A percentile compares a stretch with the other conserved stretches of the same genome.
Evolutionary conservation across 2,888 invertebrate genomes (phyloP).

Genomic region (Noctua janthina): DNA sequence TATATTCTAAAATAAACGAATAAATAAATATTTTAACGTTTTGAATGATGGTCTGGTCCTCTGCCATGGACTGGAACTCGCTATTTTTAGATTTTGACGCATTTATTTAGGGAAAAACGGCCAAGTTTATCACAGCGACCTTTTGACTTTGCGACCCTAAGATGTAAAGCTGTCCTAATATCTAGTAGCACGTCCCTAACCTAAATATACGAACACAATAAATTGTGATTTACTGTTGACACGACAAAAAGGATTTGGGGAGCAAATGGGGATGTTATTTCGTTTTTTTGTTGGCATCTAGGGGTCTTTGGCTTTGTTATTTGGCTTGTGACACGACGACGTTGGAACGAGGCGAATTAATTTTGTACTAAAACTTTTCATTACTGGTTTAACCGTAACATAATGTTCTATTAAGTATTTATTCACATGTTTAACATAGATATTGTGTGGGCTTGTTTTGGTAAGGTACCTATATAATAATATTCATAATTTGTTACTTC

Average conservation of each 20-base stretch:
- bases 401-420: neutral
- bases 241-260: conserved; percentile 48
- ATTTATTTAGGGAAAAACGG: neutral
- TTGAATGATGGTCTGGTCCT: conserved; percentile 19
- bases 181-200: conserved; percentile 33
- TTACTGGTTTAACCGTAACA: neutral
- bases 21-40: conserved; percentile 24
- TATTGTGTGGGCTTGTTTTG: neutral
- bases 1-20: conserved; percentile 33
- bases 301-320: conserved; percentile 31
- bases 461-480: neutral
- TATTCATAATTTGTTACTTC: neutral
- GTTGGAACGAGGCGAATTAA: neutral
- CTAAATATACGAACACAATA: conserved; percentile 41
- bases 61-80: conserved; percentile 13
- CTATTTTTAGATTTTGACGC: conserved; percentile 36
- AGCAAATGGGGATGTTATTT: conserved; percentile 49
- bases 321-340: conserved; percentile 8
- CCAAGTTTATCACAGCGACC: conserved; percentile 3
- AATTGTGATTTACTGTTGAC: conserved; percentile 55
- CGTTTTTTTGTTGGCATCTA: conserved; percentile 8
- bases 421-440: neutral
- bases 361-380: neutral
- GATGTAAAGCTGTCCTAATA: conserved; percentile 30
- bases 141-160: conserved; percentile 29